Evolutionary conservation across 2,888 invertebrate genomes (phyloP).

Genomic region (Euzophera pinguis): DNA sequence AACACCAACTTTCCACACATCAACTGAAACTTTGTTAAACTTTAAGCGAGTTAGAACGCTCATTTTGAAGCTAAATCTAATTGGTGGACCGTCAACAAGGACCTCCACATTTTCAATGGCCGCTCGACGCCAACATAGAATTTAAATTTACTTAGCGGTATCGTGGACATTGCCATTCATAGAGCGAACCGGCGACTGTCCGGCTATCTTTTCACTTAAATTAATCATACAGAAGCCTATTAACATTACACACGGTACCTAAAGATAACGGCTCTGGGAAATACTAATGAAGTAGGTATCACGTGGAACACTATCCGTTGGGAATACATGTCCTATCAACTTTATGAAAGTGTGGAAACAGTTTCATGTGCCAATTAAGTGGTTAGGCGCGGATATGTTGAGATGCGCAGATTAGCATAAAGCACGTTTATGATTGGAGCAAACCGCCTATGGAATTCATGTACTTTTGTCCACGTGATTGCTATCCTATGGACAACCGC

Average conservation of each 20-base stretch:
- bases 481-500: too few species aligned
- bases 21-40: constrained; percentile 54
- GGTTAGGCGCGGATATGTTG: too few species aligned
- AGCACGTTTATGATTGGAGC: too few species aligned
- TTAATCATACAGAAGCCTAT: constrained; percentile 48
- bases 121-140: constrained; percentile 58
- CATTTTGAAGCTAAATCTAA: constrained; percentile 70
- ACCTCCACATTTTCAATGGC: constrained; percentile 74
- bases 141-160: constrained; percentile 75
- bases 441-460: too few species aligned
- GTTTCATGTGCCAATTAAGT: constrained; percentile 11
- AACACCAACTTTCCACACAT: constrained; percentile 58
- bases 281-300: constrained; percentile 23
- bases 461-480: too few species aligned
- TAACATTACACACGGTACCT: constrained; percentile 26
- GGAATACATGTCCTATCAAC: neutral
- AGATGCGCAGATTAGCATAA: too few species aligned
- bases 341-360: constrained; percentile 19
- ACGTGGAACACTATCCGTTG: constrained; percentile 17
- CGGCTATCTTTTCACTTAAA: constrained; percentile 50
- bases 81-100: constrained; percentile 59
- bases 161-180: constrained; percentile 63
- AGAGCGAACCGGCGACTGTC: constrained; percentile 36
- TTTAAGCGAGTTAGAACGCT: constrained; percentile 60
- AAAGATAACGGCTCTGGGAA: constrained; percentile 27